Percentiles rank a stretch among this genome's conserved stretches.
These are phyloP conservation scores for Pelodiscus sinensis DNA, from an alignment of 2,113 vertebrate species.

Conservation along the genomic window DNA sequence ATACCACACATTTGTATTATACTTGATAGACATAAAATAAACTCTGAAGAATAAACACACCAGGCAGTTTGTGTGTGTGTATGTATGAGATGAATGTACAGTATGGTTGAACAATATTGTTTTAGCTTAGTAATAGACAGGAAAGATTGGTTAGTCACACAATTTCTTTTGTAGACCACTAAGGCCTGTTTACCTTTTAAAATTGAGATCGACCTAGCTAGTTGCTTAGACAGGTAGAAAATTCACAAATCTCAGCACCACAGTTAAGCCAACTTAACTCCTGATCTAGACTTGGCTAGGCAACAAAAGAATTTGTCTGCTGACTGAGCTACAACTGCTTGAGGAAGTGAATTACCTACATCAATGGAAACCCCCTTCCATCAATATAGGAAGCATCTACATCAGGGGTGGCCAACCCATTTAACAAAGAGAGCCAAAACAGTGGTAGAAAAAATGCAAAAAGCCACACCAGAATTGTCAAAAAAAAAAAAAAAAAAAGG, in stretches of 20 bases:
- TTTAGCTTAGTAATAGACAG: neutral
- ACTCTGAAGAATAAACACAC: slow-evolving; percentile 43
- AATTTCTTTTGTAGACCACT: neutral
- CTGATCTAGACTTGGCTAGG: neutral
- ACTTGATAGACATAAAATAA: slow-evolving; percentile 62
- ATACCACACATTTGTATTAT: slow-evolving; percentile 19
- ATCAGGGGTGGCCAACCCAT: neutral
- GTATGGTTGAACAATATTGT: neutral
- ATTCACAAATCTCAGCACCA: neutral
- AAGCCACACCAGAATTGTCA: too few relatives aligned
- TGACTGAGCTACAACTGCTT: neutral
- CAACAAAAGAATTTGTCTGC: neutral
- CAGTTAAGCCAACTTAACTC: neutral
- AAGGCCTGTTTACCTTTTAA: neutral
- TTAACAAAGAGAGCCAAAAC: too few relatives aligned
- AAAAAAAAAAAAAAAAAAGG: too few relatives aligned
- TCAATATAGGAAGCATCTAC: neutral
- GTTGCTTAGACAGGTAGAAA: neutral
- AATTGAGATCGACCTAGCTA: neutral
- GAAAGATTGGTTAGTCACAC: neutral
- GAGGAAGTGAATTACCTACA: neutral
- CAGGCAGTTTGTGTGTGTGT: neutral
- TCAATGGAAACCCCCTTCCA: neutral
- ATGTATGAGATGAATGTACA: slow-evolving; percentile 29
- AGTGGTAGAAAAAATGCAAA: too few relatives aligned